Conservation (phyloP, 30 jellyfish, hydroid and myxozoan species). For the Aurelia sp. region DNA sequence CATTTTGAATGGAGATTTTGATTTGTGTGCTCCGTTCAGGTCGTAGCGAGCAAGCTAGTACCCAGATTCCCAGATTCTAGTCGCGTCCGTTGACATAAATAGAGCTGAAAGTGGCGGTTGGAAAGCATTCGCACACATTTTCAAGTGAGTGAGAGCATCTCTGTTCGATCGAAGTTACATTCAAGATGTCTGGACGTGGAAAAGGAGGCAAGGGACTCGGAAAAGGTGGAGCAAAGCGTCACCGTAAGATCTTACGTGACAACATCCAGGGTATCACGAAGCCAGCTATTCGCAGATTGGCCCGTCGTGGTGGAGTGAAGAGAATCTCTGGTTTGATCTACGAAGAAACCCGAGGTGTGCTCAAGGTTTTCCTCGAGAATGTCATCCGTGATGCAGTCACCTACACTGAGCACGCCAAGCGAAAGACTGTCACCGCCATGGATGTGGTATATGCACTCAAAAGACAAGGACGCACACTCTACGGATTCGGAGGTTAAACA, state of each 20-base stretch:
- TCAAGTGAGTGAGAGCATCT: no score
- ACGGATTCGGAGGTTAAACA: slow-evolving; percentile 89
- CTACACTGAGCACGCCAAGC: slow-evolving; percentile 93
- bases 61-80: no score
- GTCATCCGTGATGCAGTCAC: slow-evolving; percentile 69
- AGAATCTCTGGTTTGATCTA: slow-evolving; percentile 73
- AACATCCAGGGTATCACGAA: slow-evolving; percentile 91
- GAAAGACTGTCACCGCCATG: slow-evolving; percentile 96
- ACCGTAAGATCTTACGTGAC: slow-evolving; percentile 91
- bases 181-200: slow-evolving; percentile 91
- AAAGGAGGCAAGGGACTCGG: slow-evolving; percentile 98
- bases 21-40: no score
- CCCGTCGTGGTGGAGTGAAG: slow-evolving; percentile 95
- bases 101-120: no score
- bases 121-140: no score
- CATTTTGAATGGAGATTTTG: no score
- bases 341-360: slow-evolving; percentile 73
- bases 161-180: no score
- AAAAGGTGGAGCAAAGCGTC: slow-evolving; percentile 96
- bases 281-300: slow-evolving; percentile 94
- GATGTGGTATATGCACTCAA: slow-evolving; percentile 93
- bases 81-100: no score
- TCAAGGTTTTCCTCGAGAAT: slow-evolving; percentile 32
- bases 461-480: slow-evolving; percentile 91
- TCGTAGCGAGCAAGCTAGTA: no score